Percentiles rank a stretch among this genome's conserved stretches.
phyloP scores from a whole-genome alignment of 2,888 invertebrate genomes.

The Brachyopa scutellaris region DNA sequence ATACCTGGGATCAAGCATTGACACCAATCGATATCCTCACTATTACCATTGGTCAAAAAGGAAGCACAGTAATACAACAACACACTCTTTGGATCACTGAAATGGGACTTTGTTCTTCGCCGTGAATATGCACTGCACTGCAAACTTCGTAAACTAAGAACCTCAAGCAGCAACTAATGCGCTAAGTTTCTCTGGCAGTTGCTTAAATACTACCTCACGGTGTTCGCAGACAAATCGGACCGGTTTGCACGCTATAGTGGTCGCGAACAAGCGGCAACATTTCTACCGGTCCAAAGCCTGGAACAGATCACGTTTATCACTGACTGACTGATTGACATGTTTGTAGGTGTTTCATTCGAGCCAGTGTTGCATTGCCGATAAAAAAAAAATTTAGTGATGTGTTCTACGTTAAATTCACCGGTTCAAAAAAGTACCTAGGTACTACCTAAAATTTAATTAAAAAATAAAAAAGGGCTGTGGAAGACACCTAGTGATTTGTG shows the following conservation, averaged over 20 bases:
- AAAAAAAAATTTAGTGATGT: not conserved
- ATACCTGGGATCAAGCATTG: conserved; percentile 79
- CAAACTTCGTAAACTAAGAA: conserved; percentile 48
- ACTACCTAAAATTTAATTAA: too few species aligned
- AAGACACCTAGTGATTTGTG: too few species aligned
- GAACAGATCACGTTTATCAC: conserved; percentile 20
- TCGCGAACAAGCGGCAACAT: conserved; percentile 35
- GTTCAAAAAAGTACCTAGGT: not conserved
- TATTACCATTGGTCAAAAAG: conserved; percentile 46
- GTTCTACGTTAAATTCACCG: not conserved
- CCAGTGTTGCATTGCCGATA: conserved; percentile 45
- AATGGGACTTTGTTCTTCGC: not conserved
- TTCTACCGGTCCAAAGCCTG: not conserved
- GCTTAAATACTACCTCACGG: conserved; percentile 58
- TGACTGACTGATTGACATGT: too few species aligned
- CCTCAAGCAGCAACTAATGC: conserved; percentile 56
- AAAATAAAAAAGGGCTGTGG: too few species aligned
- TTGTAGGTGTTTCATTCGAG: not conserved
- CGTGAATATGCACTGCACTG: conserved; percentile 24
- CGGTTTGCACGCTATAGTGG: conserved; percentile 46
- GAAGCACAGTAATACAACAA: not conserved
- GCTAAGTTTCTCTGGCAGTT: conserved; percentile 33
- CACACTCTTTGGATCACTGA: not conserved
- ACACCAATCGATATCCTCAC: conserved; percentile 78
- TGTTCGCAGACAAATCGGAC: conserved; percentile 37